Evolutionary conservation across 1,140 invertebrate genomes (phyloP).

Genomic region (Sycophaga agraensis): DNA sequence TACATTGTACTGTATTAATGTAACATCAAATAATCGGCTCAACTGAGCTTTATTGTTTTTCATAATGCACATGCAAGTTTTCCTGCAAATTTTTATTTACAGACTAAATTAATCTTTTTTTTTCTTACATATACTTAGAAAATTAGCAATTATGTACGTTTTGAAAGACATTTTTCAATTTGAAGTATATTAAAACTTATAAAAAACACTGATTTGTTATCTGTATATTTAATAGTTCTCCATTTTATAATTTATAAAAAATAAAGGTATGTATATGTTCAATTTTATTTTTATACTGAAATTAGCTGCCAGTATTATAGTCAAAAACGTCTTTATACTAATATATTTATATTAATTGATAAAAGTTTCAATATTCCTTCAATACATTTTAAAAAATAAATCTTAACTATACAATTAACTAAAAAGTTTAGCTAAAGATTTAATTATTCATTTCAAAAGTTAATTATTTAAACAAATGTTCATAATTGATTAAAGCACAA

Average conservation of each 20-base stretch:
- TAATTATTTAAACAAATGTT: too few species aligned
- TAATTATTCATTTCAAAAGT: too few species aligned
- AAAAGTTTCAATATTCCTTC: too few species aligned
- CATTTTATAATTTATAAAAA: conserved; percentile 4
- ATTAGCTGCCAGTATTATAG: too few species aligned
- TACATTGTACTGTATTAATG: conserved; percentile 24
- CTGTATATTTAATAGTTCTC: conserved; percentile 10
- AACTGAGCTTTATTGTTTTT: conserved; percentile 18
- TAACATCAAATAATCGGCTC: conserved; percentile 17
- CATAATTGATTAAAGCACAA: too few species aligned
- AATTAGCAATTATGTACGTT: conserved; percentile 26
- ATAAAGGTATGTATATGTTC: conserved; percentile 28
- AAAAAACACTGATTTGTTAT: conserved; percentile 23
- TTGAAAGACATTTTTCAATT: conserved; percentile 24
- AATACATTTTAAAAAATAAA: too few species aligned
- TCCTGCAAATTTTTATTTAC: conserved; percentile 16
- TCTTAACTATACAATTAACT: too few species aligned
- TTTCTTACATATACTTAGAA: conserved; percentile 19
- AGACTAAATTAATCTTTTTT: conserved; percentile 15
- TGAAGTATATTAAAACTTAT: conserved; percentile 23
- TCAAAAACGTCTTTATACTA: conserved; percentile 1
- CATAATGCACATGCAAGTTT: conserved; percentile 23
- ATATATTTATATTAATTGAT: conserved; percentile 7
- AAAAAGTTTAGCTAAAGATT: too few species aligned
- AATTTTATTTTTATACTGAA: too few species aligned